Base-by-base conservation (phyloP, 2,797 vertebrate genomes). In the Sciurus vulgaris region DNA sequence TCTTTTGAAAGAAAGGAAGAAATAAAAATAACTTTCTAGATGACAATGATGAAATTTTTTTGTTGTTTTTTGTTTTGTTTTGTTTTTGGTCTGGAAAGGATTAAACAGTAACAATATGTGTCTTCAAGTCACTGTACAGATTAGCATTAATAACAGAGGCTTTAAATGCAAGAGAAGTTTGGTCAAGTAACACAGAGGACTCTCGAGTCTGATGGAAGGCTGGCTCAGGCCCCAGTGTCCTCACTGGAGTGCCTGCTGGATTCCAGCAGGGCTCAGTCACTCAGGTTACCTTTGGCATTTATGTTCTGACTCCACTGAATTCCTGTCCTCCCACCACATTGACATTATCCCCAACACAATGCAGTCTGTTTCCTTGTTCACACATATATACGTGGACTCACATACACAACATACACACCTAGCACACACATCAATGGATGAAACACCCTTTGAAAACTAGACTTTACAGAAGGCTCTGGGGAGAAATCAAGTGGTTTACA, bases 91-190 rank as follows among this genome's bases (percentile, higher is more conserved):
- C 33, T 79, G n/a, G 51, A 59, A 93, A 76, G 41, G 44, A 41
- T 84, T 78, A 24, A 84, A 76, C 59, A 78, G 54, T 78, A 89
- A 83, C 13, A 65, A 67, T 72, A 51, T 84, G 38, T 87, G 38
- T 82, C 47, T 95, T 94, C 82, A 91, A 61, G 51, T 94, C 44
- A 86, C 20, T 70, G 7, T 82, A 78, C 91, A 89, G 9, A 51
- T 67, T 84, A 81, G 30, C 61, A 65, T 67, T 94, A 67, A 83
- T 93, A 65, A 63, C 82, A 86, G 38, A 84, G 22, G 51, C 6
- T 76, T 91, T 92, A 82, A 30, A 65, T 47, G 70, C 35, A 81
- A 92, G 69, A n/a, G 2, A 86, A 47, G 13, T 76, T 93, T 83
- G 49, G 13, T 91, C 30, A 89, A 89, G 78, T 59, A 89, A 41